These are phyloP conservation scores for Gallinago jamesoni DNA, from an alignment of 2,113 vertebrate species.

Conservation along the genomic window DNA sequence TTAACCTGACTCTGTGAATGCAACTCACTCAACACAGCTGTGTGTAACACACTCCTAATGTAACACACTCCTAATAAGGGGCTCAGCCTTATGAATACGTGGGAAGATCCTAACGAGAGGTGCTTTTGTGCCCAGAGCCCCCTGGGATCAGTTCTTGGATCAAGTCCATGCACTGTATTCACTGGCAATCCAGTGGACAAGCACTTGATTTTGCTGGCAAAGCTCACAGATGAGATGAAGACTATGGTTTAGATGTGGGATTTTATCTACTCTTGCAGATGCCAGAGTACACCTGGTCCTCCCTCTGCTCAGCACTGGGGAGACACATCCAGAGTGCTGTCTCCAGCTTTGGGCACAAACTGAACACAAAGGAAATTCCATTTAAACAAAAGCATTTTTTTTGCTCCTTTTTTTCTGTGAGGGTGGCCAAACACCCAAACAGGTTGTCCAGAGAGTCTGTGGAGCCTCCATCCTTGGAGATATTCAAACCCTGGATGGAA, in stretches of 20 bases:
- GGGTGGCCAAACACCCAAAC: background rate
- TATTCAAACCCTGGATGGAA: background rate
- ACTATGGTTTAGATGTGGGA: background rate
- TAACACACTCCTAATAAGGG: background rate
- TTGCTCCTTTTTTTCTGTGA: background rate
- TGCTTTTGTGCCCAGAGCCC: background rate
- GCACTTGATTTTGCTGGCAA: background rate
- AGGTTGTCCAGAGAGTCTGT: background rate
- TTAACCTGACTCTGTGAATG: background rate
- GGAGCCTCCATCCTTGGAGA: background rate
- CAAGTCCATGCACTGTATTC: background rate
- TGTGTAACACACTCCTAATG: background rate
- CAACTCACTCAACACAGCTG: background rate
- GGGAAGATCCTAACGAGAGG: background rate
- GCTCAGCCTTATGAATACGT: fast-evolving
- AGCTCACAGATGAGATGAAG: background rate
- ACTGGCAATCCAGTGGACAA: background rate
- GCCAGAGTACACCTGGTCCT: background rate
- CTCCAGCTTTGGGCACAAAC: background rate
- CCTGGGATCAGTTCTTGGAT: background rate
- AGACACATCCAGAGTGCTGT: background rate
- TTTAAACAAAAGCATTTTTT: background rate
- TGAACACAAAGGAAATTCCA: background rate
- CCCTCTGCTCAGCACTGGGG: background rate
- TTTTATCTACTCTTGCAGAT: background rate